Base-by-base conservation (phyloP, 1,140 invertebrate species). In the Drosophila miranda region DNA sequence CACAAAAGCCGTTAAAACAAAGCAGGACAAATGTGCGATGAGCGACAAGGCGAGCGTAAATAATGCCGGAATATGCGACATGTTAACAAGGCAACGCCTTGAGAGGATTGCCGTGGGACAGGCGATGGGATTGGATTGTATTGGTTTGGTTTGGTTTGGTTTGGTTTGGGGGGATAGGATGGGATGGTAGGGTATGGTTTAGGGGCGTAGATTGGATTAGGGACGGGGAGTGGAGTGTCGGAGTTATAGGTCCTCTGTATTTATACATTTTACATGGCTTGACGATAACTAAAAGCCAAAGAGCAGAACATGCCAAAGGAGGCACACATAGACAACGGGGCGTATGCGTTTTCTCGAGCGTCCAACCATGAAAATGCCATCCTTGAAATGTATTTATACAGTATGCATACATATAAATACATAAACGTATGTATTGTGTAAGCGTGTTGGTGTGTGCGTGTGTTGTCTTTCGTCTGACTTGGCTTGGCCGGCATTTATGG, bases 51-150 rank as follows among this genome's bases (percentile, higher is more conserved):
- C 41, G 50, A 54, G 60, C 81, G 78, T 81, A 77, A 84, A 67
- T 84, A 84, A 86, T 80, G 81, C 53, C 58, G 56, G 56, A 59
- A 76, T 69, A 80, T 84, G 80, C 80, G 76, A 86, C 73, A 75
- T 86, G 80, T 84, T 86, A 84, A 84, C 81, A 84, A 83, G 66
- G 80, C 71, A 72, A 64, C 56, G 58, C 70, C 68, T 50, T 71
- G 44, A 73, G 70, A 73, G 70, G 69, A 74, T 73, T 30, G 38
- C 57, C 41, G 23, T 11, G 23, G 46, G 30, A 34, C 42, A 34
- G 30, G 9, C 30, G 3, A 16, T 34, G 42, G n/a, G 30, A 53
- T 19, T 14, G 11, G 21, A 9, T 30, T 3, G 19, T 8, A 8
- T 9, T 9, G 30, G 30, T 9, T 30, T 16, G 16, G 16, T 16